Percentiles rank a stretch among this genome's conserved stretches.
Conservation (phyloP, 2,797 vertebrate genomes). For the Chanos chanos region DNA sequence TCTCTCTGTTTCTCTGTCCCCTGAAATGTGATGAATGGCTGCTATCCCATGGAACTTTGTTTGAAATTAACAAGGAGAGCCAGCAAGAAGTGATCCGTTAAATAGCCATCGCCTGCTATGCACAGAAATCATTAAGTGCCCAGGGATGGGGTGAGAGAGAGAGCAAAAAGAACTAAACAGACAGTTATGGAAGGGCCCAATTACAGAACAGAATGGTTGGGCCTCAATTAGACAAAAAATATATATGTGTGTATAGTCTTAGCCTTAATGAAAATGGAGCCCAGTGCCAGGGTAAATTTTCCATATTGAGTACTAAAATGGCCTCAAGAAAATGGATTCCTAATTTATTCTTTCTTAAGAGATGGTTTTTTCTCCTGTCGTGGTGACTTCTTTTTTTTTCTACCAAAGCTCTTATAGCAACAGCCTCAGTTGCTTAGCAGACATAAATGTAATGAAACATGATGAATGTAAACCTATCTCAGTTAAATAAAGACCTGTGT, state of each 20-base stretch:
- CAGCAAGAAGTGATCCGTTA: slow-evolving; percentile 53
- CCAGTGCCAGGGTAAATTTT: slow-evolving; percentile 58
- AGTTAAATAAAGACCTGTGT: too few species aligned
- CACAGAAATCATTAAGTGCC: slow-evolving; percentile 35
- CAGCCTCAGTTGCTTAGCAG: too few species aligned
- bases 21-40: slow-evolving; percentile 41
- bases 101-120: slow-evolving; percentile 36
- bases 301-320: slow-evolving; percentile 18
- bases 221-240: slow-evolving; percentile 72
- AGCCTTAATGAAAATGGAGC: slow-evolving; percentile 70
- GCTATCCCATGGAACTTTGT: slow-evolving; percentile 51
- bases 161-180: slow-evolving; percentile 51
- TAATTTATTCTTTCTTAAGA: slow-evolving; percentile 70
- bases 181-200: slow-evolving; percentile 72
- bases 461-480: too few species aligned
- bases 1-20: slow-evolving; percentile 20
- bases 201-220: slow-evolving; percentile 70
- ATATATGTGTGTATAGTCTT: slow-evolving; percentile 68
- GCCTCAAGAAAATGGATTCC: slow-evolving; percentile 61
- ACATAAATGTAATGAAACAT: too few species aligned
- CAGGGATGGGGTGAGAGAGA: slow-evolving; percentile 13
- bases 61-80: slow-evolving; percentile 53
- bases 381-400: too few species aligned
- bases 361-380: too few species aligned
- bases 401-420: neutral